These are phyloP conservation scores for Autographa pulchrina DNA, from an alignment of 2,888 invertebrate genomes.

Conservation along the genomic window DNA sequence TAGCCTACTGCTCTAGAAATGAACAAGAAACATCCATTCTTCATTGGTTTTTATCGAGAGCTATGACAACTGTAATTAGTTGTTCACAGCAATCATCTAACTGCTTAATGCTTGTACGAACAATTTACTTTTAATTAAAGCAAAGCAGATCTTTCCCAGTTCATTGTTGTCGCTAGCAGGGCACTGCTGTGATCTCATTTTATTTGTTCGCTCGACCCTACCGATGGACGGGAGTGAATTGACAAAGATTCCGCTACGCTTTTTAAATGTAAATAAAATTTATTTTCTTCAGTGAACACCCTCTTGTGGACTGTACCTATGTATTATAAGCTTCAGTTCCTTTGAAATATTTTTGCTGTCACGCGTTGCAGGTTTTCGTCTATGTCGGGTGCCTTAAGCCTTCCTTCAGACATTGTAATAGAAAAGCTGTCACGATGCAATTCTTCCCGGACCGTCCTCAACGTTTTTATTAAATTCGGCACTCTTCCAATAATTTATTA, in stretches of 20 bases:
- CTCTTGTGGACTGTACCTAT: conserved; percentile 30
- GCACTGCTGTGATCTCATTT: conserved; percentile 69
- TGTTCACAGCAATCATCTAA: conserved; percentile 59
- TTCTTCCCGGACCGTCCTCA: conserved; percentile 17
- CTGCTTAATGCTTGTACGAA: conserved; percentile 64
- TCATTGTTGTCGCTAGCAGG: conserved; percentile 69
- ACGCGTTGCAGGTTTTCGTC: conserved; percentile 45
- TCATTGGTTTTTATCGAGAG: conserved; percentile 39
- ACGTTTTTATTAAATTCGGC: conserved; percentile 29
- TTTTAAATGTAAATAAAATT: conserved; percentile 72
- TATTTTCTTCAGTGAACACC: conserved; percentile 63
- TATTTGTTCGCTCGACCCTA: conserved; percentile 71
- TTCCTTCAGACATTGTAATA: conserved; percentile 34
- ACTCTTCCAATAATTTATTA: conserved; percentile 31
- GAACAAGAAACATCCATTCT: conserved; percentile 27
- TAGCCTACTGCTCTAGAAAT: conserved; percentile 19
- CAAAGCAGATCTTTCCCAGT: conserved; percentile 70
- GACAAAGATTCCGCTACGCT: conserved; percentile 68
- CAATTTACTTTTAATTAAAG: conserved; percentile 82
- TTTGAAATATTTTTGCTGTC: conserved; percentile 50
- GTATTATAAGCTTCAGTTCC: conserved; percentile 37
- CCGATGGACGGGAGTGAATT: conserved; percentile 65
- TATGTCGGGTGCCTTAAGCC: conserved; percentile 30
- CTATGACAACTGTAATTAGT: conserved; percentile 54
- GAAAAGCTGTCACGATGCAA: conserved; percentile 38